Conservation (phyloP, 2,113 vertebrate species). For the Pseudolaguvia tuberculata region DNA sequence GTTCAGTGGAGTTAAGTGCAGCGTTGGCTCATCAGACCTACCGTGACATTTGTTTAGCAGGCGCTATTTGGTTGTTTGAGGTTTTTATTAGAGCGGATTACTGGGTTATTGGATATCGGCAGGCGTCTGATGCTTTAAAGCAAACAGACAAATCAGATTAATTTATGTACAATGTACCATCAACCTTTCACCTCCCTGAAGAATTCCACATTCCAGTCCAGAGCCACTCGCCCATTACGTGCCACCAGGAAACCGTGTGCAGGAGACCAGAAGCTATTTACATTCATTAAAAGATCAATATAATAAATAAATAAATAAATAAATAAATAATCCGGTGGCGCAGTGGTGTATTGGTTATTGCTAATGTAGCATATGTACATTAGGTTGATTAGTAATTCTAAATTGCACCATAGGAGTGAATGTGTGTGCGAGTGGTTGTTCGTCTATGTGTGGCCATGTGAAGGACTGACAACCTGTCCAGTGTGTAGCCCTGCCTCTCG, state of each 20-base stretch:
- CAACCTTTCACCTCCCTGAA: neutral
- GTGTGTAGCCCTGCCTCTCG: too few species aligned
- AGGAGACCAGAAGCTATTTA: too few species aligned
- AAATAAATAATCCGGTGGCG: too few species aligned
- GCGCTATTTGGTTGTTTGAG: constrained; percentile 18
- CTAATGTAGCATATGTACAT: too few species aligned
- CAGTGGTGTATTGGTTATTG: too few species aligned
- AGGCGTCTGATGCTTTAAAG: constrained; percentile 20
- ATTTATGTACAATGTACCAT: constrained; percentile 23
- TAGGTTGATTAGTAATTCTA: too few species aligned
- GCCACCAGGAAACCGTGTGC: neutral
- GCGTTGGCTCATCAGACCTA: neutral
- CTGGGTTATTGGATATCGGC: constrained; percentile 16
- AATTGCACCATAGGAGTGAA: too few species aligned
- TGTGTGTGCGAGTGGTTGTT: too few species aligned
- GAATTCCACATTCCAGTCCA: constrained; percentile 21
- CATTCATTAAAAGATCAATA: too few species aligned
- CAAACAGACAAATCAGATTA: constrained; percentile 23
- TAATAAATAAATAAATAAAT: too few species aligned
- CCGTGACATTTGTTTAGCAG: constrained; percentile 19
- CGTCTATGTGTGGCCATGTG: too few species aligned
- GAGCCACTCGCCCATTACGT: neutral
- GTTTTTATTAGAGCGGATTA: constrained; percentile 24
- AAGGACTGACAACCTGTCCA: too few species aligned
- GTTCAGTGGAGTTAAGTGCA: neutral